Evolutionary conservation across 2,888 invertebrate species (phyloP).

Genomic region (Drosophila pseudotakahashii): DNA sequence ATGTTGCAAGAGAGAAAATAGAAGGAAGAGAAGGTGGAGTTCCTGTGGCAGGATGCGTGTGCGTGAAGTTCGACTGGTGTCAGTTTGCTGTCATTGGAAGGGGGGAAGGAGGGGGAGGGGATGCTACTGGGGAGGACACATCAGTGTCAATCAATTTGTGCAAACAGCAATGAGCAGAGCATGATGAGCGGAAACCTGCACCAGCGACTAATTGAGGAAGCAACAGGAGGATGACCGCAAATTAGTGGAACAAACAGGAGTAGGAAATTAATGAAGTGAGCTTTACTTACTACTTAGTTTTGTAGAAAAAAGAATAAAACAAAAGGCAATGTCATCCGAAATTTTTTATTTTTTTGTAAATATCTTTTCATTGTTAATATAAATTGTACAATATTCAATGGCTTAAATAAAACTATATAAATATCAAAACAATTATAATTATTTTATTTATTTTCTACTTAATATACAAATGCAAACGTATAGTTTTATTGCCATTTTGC

Average conservation of each 20-base stretch:
- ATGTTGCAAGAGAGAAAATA: background rate
- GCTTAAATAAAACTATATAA: too few relatives aligned
- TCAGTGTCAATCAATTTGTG: conserved; percentile 72
- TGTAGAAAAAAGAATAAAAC: too few relatives aligned
- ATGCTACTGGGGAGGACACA: conserved; percentile 23
- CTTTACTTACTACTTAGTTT: too few relatives aligned
- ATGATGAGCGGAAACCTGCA: conserved; percentile 59
- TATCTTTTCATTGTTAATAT: too few relatives aligned
- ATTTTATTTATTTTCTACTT: background rate
- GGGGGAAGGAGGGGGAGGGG: background rate
- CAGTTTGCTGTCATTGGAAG: conserved; percentile 64
- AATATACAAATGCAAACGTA: background rate
- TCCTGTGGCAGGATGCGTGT: conserved; percentile 24
- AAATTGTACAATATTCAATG: too few relatives aligned
- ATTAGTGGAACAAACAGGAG: conserved; percentile 1
- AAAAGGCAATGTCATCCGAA: too few relatives aligned
- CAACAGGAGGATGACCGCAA: conserved; percentile 1
- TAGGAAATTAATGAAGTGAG: background rate
- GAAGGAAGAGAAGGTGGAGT: conserved; percentile 4
- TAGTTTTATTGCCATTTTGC: background rate
- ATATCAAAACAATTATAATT: too few relatives aligned
- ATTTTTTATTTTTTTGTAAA: too few relatives aligned
- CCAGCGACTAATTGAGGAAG: conserved; percentile 27
- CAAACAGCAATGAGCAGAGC: conserved; percentile 53
- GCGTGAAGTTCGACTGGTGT: conserved; percentile 66